Evolutionary conservation across 2,113 vertebrate genomes (phyloP).

Genomic region (Python bivittatus): DNA sequence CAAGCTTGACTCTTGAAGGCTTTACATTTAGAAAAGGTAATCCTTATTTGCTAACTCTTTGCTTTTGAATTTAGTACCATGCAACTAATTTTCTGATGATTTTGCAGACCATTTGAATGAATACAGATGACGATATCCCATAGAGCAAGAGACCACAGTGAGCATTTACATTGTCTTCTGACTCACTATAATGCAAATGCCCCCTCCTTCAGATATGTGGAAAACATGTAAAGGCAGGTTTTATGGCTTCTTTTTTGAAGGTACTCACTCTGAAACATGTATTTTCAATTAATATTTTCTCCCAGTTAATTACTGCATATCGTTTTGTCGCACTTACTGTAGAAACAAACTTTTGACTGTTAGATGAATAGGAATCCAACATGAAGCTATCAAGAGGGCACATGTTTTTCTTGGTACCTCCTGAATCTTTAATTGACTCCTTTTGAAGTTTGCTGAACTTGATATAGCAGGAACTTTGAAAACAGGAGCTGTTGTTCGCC

Average conservation of each 20-base stretch:
- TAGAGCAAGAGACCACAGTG: background rate
- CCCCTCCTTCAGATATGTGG: background rate
- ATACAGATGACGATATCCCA: background rate
- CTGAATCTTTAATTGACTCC: conserved; percentile 29
- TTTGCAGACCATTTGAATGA: background rate
- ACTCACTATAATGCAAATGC: background rate
- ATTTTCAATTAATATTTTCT: background rate
- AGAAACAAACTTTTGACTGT: background rate
- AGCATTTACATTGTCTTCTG: background rate
- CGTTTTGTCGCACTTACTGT: background rate
- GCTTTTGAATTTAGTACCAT: background rate
- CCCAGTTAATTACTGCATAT: background rate
- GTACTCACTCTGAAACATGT: background rate
- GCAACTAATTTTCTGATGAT: background rate
- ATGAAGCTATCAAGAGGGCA: conserved; percentile 6
- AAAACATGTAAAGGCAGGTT: background rate
- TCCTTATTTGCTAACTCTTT: background rate
- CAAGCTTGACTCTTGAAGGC: background rate
- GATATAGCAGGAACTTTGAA: conserved; percentile 44
- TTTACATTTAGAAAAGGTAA: background rate
- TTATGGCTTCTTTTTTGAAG: background rate
- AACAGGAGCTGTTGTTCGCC: conserved; percentile 46
- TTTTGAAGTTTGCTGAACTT: conserved; percentile 42
- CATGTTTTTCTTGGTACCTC: background rate
- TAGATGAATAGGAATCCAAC: background rate